Evolutionary conservation across 2,797 vertebrate genomes (phyloP), one percentile per base, ranked within the genome.

Genomic region (Hipposideros larvatus): DNA sequence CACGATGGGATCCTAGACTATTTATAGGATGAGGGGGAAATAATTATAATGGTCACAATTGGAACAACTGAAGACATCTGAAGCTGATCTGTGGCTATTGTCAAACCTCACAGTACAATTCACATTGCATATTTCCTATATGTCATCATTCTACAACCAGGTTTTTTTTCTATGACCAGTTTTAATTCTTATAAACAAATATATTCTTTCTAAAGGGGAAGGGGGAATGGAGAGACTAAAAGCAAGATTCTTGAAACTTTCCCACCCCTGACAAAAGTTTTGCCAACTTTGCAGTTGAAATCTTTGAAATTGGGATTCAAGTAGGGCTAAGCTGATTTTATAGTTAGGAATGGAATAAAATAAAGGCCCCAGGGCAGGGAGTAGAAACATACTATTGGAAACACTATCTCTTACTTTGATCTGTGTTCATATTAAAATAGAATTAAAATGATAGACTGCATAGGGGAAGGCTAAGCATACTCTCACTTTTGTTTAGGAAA

Each of bases 321-420:
- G 53, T 71, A 96, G 43, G 73, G 21, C 65, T 96, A 95, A 96
- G 19, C 79, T 79, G 84, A 70, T 93, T 70, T 95, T 66, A 73
- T 79, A 91, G 41, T 85, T 78, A 94, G 19, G 85, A 97, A 92
- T 88, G 66, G 83, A 96, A 74, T 95, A 88, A 96, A 98, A 94
- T 55, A 74, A 18, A 82, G 80, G 65, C 37, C 95, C 78, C 0
- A 79, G 13, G 0, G 15, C 70, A 95, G 66, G 83, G 86, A 77
- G 77, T 43, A 59, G 87, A 96, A 96, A 97, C 75, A 94, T 46
- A 74, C 51, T 41, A 59, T 34, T 5, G 90, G 31, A 94, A 93
- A 46, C 83, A 96, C 48, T 68, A 53, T 43, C 77, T 83, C 43
- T 14, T 28, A 18, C 88, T 97, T 89, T 96, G 88, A 84, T 88